These are phyloP conservation scores for Leptopterna dolabrata DNA, from an alignment of 2,888 invertebrate genomes.

Conservation along the genomic window DNA sequence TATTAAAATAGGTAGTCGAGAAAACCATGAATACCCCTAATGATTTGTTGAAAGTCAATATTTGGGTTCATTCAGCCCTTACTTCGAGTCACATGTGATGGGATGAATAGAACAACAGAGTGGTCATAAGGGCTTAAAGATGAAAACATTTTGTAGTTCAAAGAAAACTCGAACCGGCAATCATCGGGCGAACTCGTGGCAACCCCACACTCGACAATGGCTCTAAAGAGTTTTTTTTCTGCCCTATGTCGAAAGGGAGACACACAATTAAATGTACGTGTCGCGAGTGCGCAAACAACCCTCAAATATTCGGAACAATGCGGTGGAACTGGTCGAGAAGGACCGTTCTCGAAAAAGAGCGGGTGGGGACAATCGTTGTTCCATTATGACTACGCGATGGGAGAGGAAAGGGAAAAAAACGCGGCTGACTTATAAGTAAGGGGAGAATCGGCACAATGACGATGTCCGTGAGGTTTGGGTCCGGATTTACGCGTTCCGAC, in stretches of 20 bases:
- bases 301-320: slow-evolving; percentile 11
- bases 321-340: neutral
- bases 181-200: neutral
- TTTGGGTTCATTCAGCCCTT: neutral
- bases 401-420: neutral
- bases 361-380: neutral
- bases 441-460: neutral
- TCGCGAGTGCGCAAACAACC: slow-evolving; percentile 35
- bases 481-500: neutral
- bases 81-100: neutral
- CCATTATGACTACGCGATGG: neutral
- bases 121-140: neutral
- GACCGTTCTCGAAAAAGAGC: neutral
- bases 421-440: neutral
- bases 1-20: too few species aligned
- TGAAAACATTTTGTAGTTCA: neutral
- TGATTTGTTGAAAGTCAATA: neutral
- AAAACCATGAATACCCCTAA: too few species aligned
- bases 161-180: neutral
- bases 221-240: neutral
- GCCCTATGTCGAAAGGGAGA: neutral
- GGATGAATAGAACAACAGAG: neutral
- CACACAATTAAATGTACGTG: slow-evolving; percentile 31
- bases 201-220: neutral
- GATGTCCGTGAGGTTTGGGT: neutral